A percentile compares a stretch with the other conserved stretches of the same genome.
Conservation (phyloP, 2,888 invertebrate species). For the Drosophila engyochracea region DNA sequence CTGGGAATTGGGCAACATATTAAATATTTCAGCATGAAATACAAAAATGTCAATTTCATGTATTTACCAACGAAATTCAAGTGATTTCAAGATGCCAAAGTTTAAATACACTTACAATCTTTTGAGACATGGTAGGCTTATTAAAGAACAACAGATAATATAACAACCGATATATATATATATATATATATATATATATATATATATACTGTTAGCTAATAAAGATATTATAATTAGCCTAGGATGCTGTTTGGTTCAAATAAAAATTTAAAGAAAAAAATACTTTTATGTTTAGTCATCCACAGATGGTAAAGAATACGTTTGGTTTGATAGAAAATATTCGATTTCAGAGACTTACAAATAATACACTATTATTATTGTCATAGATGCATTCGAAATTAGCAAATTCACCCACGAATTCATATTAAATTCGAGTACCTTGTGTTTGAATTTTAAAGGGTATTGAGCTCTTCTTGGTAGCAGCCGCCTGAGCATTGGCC, state of each 20-base stretch:
- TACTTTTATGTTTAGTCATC: neutral
- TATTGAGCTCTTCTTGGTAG: slow-evolving; percentile 13
- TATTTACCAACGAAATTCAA: slow-evolving; percentile 1
- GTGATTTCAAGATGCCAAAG: neutral
- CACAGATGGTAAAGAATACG: neutral
- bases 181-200: too few species aligned
- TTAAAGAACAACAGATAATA: neutral
- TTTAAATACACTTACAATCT: neutral
- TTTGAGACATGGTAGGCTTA: neutral
- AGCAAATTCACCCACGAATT: neutral
- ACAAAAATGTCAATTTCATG: slow-evolving; percentile 64
- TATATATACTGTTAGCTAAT: neutral
- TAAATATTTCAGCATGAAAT: slow-evolving; percentile 64
- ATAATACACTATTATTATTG: neutral
- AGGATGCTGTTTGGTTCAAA: neutral
- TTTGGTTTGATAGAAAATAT: neutral
- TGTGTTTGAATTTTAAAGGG: neutral
- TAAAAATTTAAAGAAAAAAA: neutral
- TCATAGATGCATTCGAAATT: neutral
- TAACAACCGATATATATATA: neutral
- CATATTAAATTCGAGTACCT: neutral
- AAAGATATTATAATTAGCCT: neutral
- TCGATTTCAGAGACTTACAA: neutral
- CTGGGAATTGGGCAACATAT: slow-evolving; percentile 49
- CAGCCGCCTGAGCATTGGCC: neutral